phyloP scores from a whole-genome alignment of 2,797 vertebrate species.

The Artibeus lituratus region DNA sequence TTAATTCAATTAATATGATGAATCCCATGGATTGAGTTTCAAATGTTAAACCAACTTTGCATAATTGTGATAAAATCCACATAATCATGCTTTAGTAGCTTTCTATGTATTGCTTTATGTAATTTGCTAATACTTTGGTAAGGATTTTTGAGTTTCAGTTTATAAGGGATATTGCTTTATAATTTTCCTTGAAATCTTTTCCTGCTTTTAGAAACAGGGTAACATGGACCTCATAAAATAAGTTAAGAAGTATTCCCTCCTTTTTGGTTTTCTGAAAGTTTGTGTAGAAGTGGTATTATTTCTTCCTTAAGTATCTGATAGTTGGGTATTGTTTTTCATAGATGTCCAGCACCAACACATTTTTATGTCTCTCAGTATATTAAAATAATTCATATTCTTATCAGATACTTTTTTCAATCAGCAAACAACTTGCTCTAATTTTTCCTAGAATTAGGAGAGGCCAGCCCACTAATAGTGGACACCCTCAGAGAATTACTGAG shows the following conservation, averaged over 20 bases:
- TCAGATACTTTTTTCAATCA: not conserved
- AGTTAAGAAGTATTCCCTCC: not conserved
- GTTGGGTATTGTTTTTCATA: not conserved
- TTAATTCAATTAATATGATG: not conserved
- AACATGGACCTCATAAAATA: not conserved
- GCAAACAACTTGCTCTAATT: not conserved
- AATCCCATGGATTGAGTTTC: not conserved
- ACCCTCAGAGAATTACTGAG: not conserved
- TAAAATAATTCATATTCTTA: slow-evolving; percentile 23
- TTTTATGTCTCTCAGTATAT: not conserved
- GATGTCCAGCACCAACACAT: not conserved
- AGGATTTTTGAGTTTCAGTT: not conserved
- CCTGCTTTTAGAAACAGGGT: not conserved
- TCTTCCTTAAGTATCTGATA: not conserved
- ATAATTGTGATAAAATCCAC: not conserved
- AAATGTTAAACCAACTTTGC: not conserved
- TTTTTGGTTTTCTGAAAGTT: not conserved
- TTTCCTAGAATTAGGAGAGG: not conserved
- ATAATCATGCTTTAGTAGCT: not conserved
- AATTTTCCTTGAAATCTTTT: not conserved
- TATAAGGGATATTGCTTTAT: not conserved
- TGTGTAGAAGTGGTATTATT: not conserved
- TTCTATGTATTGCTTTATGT: not conserved
- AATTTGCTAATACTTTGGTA: not conserved
- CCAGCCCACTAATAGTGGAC: not conserved